Percentiles rank a stretch among this genome's conserved stretches.
These are phyloP conservation scores for Threskiornis aethiopicus DNA, from an alignment of 2,797 vertebrate species.

Conservation along the genomic window DNA sequence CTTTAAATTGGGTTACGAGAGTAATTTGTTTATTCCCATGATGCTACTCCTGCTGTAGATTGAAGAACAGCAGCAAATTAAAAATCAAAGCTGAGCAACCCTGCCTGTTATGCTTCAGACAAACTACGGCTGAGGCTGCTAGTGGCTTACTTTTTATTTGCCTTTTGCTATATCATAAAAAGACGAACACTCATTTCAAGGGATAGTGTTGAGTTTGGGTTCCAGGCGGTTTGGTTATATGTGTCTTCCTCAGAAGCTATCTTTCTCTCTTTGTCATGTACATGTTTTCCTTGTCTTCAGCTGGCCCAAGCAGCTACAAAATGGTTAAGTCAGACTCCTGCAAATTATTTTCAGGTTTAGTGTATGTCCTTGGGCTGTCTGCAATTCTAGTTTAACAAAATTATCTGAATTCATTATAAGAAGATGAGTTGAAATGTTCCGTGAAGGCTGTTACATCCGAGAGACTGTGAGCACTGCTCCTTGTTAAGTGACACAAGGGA, in stretches of 20 bases:
- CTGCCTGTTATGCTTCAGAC: neutral
- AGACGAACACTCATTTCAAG: neutral
- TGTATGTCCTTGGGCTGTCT: neutral
- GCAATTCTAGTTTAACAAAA: neutral
- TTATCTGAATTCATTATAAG: neutral
- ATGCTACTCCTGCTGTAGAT: neutral
- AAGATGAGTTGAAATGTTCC: constrained; percentile 7
- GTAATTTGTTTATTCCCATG: neutral
- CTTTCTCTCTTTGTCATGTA: neutral
- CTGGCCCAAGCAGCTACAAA: neutral
- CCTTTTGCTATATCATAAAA: neutral
- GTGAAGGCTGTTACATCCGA: neutral
- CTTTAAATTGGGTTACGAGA: neutral
- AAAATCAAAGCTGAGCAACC: neutral
- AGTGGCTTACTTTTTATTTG: neutral
- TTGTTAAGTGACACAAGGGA: neutral
- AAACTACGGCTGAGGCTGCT: neutral
- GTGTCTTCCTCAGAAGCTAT: neutral
- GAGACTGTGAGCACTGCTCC: neutral
- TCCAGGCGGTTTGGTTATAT: neutral
- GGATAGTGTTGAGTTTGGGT: neutral
- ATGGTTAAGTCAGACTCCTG: neutral
- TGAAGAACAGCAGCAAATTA: neutral
- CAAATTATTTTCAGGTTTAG: neutral
- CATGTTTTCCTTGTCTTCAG: neutral